Evolutionary conservation across 2,113 vertebrate genomes (phyloP).

Genomic region (Brachyhypopomus occidentalis): DNA sequence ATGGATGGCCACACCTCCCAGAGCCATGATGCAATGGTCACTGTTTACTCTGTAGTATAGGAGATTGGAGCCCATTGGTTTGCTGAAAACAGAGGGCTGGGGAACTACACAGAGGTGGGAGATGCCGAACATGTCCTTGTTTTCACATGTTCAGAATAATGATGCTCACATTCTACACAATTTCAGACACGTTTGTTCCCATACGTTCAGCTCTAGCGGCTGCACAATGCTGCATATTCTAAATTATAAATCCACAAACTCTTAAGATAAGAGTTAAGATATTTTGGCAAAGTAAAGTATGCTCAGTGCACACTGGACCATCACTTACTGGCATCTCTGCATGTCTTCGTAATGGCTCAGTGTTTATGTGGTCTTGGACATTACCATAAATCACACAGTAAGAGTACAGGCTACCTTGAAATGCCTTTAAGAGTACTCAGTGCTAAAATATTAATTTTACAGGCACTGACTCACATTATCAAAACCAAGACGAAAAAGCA

Average conservation of each 20-base stretch:
- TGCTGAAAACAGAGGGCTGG: too few relatives aligned
- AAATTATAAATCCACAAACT: not conserved
- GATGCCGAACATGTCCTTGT: not conserved
- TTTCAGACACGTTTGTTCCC: too few relatives aligned
- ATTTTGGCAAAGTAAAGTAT: not conserved
- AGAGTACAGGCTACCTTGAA: not conserved
- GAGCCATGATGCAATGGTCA: too few relatives aligned
- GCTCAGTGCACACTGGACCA: not conserved
- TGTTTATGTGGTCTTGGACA: not conserved
- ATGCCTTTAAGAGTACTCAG: slow-evolving; percentile 20
- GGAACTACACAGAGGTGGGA: too few relatives aligned
- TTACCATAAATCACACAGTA: slow-evolving; percentile 11
- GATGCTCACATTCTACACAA: too few relatives aligned
- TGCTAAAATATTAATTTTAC: slow-evolving; percentile 27
- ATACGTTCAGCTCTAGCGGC: not conserved
- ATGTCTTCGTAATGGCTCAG: not conserved
- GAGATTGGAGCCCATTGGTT: too few relatives aligned
- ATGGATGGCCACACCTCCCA: too few relatives aligned
- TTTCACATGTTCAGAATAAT: not conserved
- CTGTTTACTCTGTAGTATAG: too few relatives aligned
- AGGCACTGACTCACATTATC: not conserved
- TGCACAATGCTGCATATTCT: not conserved
- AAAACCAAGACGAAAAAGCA: not conserved
- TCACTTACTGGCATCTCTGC: not conserved
- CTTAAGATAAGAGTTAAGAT: not conserved